These are phyloP conservation scores for Drosophila ezoana DNA, from an alignment of 2,888 invertebrate genomes.

Conservation along the genomic window DNA sequence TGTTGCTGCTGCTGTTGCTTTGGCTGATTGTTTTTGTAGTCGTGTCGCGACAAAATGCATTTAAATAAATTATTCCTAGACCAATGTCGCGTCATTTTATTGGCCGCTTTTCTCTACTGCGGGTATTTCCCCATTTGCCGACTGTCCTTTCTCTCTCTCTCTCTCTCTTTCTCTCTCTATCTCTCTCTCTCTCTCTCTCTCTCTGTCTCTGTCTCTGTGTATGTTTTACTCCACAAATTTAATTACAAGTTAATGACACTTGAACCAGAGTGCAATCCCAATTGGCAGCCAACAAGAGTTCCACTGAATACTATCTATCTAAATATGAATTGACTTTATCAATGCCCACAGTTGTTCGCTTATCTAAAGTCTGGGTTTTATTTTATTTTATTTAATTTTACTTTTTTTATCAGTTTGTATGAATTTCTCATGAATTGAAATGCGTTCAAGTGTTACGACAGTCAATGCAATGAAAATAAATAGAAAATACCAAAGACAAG, in stretches of 20 bases:
- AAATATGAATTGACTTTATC: constrained; percentile 9
- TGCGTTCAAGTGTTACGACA: background rate
- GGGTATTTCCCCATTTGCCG: constrained; percentile 35
- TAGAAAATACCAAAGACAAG: background rate
- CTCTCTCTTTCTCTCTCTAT: too few relatives aligned
- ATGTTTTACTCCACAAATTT: constrained; percentile 31
- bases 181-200: background rate
- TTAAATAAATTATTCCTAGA: constrained; percentile 83
- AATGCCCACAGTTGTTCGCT: constrained; percentile 13
- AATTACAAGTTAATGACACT: constrained; percentile 53
- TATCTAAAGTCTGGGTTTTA: constrained; percentile 19
- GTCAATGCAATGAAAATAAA: background rate
- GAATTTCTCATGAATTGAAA: constrained; percentile 25
- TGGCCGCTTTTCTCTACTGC: constrained; percentile 46
- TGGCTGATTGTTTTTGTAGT: constrained; percentile 46
- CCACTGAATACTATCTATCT: constrained; percentile 8
- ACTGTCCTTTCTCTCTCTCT: background rate
- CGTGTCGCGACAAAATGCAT: constrained; percentile 84
- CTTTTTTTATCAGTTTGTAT: constrained; percentile 28
- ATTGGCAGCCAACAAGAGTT: background rate
- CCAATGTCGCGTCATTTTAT: constrained; percentile 82
- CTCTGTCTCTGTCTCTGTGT: background rate
- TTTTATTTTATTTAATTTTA: background rate
- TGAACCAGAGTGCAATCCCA: constrained; percentile 23
- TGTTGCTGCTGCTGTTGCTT: constrained; percentile 46